Percentiles rank a stretch among this genome's conserved stretches.
Evolutionary conservation across 2,113 vertebrate genomes (phyloP).

Genomic region (Amphiprion ocellaris): DNA sequence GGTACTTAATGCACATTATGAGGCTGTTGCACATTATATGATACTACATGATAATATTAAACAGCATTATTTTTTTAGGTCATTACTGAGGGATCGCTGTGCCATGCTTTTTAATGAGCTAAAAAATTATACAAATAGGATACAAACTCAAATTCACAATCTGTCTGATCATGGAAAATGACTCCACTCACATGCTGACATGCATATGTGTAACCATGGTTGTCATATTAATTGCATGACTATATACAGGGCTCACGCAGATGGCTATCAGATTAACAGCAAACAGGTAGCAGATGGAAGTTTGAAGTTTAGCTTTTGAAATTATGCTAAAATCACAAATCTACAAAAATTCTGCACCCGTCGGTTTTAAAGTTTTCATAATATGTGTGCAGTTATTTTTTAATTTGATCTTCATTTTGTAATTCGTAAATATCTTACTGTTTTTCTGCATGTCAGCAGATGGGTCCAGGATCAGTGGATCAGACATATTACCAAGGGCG

Average conservation of each 20-base stretch:
- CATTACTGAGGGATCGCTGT: background rate
- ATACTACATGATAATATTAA: background rate
- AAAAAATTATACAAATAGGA: background rate
- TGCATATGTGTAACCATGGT: background rate
- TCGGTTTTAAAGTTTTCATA: too few species aligned
- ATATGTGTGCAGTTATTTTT: too few species aligned
- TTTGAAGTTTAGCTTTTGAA: background rate
- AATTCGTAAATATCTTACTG: conserved; percentile 1
- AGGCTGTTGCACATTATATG: too few species aligned
- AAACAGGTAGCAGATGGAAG: too few species aligned
- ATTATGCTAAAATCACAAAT: too few species aligned
- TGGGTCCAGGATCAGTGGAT: conserved; percentile 85
- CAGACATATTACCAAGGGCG: conserved; percentile 95
- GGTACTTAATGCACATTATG: too few species aligned
- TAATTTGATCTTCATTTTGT: background rate
- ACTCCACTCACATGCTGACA: background rate
- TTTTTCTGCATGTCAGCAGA: conserved; percentile 73
- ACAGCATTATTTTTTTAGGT: background rate
- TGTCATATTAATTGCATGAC: background rate
- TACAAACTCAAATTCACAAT: background rate
- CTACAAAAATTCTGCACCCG: too few species aligned
- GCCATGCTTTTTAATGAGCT: background rate
- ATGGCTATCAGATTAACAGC: too few species aligned
- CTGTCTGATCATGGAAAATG: too few species aligned
- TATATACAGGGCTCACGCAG: too few species aligned